Conservation (phyloP, 2,888 invertebrate genomes). For the Aphidoletes aphidimyza region DNA sequence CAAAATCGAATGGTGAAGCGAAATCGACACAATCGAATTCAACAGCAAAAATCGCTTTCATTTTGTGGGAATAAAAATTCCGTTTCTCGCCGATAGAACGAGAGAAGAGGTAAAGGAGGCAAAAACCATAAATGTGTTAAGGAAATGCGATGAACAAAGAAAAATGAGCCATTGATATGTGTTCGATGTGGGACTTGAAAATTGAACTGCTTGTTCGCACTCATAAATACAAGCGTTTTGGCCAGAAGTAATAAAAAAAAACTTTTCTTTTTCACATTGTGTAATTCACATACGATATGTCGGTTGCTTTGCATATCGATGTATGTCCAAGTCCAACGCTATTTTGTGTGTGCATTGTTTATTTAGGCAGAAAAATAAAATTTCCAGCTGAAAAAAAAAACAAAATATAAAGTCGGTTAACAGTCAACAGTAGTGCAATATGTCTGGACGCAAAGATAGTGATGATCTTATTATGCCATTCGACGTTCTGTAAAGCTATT, state of each 20-base stretch:
- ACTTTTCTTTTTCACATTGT: constrained; percentile 23
- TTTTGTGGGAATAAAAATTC: background rate
- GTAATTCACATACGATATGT: background rate
- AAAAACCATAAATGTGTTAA: constrained; percentile 15
- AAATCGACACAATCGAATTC: background rate
- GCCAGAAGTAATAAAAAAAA: constrained; percentile 7
- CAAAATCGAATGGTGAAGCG: background rate
- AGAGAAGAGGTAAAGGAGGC: background rate
- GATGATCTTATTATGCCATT: background rate
- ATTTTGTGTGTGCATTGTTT: too few relatives aligned
- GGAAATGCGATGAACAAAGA: constrained; percentile 11
- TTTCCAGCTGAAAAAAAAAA: too few relatives aligned
- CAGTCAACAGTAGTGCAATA: constrained; percentile 32
- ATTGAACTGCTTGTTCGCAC: background rate
- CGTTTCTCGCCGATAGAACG: too few relatives aligned
- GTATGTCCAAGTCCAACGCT: background rate
- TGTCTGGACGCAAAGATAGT: constrained; percentile 23
- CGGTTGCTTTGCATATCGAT: background rate
- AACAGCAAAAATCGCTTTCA: background rate
- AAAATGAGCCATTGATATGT: constrained; percentile 43
- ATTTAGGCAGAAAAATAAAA: too few relatives aligned
- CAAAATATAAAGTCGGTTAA: constrained; percentile 25
- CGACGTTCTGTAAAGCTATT: background rate
- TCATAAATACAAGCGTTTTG: background rate
- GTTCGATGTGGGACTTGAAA: constrained; percentile 28